Conservation (phyloP, 2,888 invertebrate species). For the Morpho achilles region DNA sequence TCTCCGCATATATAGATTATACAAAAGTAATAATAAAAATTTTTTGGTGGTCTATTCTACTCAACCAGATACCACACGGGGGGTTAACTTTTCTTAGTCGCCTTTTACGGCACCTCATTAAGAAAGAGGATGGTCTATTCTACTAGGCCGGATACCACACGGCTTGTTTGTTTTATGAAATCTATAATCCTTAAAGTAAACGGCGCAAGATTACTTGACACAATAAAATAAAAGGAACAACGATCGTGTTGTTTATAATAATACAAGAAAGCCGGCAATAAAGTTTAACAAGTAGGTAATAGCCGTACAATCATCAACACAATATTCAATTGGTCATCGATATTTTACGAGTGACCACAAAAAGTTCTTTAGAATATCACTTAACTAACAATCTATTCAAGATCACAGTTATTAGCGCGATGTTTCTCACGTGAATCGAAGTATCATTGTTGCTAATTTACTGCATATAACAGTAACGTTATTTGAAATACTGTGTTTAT, state of each 20-base stretch:
- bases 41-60: no score
- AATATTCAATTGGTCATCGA: conserved; percentile 17
- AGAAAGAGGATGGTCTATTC: no score
- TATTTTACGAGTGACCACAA: conserved; percentile 13
- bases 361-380: conserved; percentile 19
- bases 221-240: conserved; percentile 2
- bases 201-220: no score
- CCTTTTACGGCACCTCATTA: no score
- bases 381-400: conserved; percentile 22
- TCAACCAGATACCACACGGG: no score
- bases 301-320: conserved; percentile 10
- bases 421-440: conserved; percentile 17
- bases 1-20: no score
- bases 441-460: conserved; percentile 18
- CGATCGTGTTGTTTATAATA: conserved; percentile 5
- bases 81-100: no score
- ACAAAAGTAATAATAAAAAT: no score
- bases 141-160: no score
- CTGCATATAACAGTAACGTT: conserved; percentile 11
- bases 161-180: no score
- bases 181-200: no score
- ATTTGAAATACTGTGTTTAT: conserved; percentile 12
- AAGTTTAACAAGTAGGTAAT: conserved; percentile 14
- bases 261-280: conserved; percentile 9
- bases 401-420: conserved; percentile 13